These are phyloP conservation scores for Papilio aristodemus DNA, from an alignment of 1,140 invertebrate genomes.

Conservation along the genomic window DNA sequence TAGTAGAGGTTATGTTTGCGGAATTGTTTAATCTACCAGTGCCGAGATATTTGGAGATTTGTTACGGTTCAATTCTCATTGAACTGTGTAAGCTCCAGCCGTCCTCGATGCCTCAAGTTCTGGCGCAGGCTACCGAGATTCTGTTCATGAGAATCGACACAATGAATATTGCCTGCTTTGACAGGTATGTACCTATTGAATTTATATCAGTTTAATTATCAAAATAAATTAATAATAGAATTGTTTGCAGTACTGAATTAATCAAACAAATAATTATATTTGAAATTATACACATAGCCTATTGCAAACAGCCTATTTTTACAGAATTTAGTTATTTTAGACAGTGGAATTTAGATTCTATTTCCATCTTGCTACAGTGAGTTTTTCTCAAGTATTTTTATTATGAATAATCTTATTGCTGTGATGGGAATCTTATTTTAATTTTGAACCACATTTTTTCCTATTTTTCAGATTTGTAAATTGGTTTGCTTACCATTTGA, in stretches of 20 bases:
- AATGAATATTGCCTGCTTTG: conserved; percentile 98
- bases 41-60: conserved; percentile 93
- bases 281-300: no score
- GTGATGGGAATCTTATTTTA: no score
- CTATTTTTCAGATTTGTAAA: conserved; percentile 89
- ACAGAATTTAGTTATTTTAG: no score
- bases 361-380: no score
- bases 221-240: no score
- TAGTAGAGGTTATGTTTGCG: conserved; percentile 97
- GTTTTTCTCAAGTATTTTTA: conserved; percentile 12
- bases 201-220: no score
- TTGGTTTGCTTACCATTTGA: conserved; percentile 99
- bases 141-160: conserved; percentile 97
- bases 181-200: conserved; percentile 82
- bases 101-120: conserved; percentile 97
- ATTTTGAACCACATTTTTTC: no score
- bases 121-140: conserved; percentile 98
- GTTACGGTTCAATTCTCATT: conserved; percentile 97
- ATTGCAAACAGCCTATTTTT: no score
- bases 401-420: conserved; percentile 16
- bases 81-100: conserved; percentile 98
- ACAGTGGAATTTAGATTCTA: no score
- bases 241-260: no score
- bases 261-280: no score
- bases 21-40: conserved; percentile 96